A percentile compares a stretch with the other conserved stretches of the same genome.
These are phyloP conservation scores for Heterodera filipjevi DNA, from an alignment of 2,888 invertebrate genomes.

Conservation along the genomic window DNA sequence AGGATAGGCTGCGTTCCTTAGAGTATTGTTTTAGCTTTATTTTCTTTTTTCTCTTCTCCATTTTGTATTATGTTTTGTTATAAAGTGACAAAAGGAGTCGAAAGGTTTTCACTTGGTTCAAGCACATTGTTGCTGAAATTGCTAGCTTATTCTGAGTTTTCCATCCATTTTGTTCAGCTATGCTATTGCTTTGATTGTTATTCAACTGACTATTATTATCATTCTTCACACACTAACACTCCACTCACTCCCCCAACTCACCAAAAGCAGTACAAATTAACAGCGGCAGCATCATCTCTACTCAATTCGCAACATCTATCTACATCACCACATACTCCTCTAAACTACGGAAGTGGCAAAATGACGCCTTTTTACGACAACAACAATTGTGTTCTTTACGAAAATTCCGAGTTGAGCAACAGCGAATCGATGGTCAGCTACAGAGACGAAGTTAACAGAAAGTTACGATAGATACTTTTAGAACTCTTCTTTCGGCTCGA, in stretches of 20 bases:
- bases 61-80: too few relatives aligned
- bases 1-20: too few relatives aligned
- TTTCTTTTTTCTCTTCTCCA: too few relatives aligned
- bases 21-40: too few relatives aligned
- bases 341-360: too few relatives aligned
- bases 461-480: background rate
- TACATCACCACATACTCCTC: too few relatives aligned
- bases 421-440: background rate
- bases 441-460: too few relatives aligned
- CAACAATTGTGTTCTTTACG: background rate
- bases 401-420: background rate
- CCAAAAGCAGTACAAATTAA: background rate
- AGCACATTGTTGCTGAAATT: background rate
- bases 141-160: background rate
- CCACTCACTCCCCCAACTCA: background rate
- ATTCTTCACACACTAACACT: background rate
- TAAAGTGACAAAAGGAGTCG: too few relatives aligned
- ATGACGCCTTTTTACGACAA: background rate
- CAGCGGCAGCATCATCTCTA: background rate
- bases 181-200: conserved; percentile 1
- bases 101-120: too few relatives aligned
- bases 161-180: background rate
- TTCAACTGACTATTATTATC: background rate
- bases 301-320: too few relatives aligned
- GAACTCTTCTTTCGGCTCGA: background rate